Evolutionary conservation across 1,140 invertebrate species (phyloP).

Genomic region (Drosophila burlai): DNA sequence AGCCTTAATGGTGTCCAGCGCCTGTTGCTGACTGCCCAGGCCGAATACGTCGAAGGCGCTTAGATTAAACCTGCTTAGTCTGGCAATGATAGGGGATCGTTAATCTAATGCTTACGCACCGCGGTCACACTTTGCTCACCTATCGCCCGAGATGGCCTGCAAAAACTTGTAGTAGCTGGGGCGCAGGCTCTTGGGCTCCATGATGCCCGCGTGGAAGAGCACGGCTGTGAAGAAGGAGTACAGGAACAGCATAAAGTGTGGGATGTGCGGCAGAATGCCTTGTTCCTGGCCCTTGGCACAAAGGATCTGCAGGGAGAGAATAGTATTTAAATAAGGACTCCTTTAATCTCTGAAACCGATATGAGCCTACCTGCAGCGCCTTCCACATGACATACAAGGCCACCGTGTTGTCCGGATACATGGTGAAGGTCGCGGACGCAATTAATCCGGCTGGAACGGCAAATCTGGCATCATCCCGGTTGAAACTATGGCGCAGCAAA

Average conservation of each 20-base stretch:
- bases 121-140: slow-evolving; percentile 85
- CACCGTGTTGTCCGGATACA: slow-evolving; percentile 89
- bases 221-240: slow-evolving; percentile 92
- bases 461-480: slow-evolving; percentile 87
- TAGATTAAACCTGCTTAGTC: slow-evolving; percentile 73
- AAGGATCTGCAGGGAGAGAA: slow-evolving; percentile 85
- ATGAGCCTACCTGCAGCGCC: slow-evolving; percentile 87
- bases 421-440: slow-evolving; percentile 88
- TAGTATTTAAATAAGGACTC: background rate
- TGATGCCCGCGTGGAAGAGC: slow-evolving; percentile 92
- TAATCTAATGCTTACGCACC: slow-evolving; percentile 25
- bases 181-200: slow-evolving; percentile 92
- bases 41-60: slow-evolving; percentile 88
- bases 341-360: too few species aligned
- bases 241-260: slow-evolving; percentile 89
- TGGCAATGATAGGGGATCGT: slow-evolving; percentile 28
- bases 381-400: slow-evolving; percentile 91
- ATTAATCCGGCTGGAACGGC: slow-evolving; percentile 89
- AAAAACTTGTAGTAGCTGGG: slow-evolving; percentile 95
- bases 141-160: slow-evolving; percentile 90
- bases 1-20: slow-evolving; percentile 84
- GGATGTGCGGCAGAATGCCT: slow-evolving; percentile 87
- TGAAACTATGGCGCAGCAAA: slow-evolving; percentile 86
- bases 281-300: slow-evolving; percentile 87
- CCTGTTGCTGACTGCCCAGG: slow-evolving; percentile 85